Evolutionary conservation across 2,888 invertebrate species (phyloP).

Genomic region (Epirrita christyi): DNA sequence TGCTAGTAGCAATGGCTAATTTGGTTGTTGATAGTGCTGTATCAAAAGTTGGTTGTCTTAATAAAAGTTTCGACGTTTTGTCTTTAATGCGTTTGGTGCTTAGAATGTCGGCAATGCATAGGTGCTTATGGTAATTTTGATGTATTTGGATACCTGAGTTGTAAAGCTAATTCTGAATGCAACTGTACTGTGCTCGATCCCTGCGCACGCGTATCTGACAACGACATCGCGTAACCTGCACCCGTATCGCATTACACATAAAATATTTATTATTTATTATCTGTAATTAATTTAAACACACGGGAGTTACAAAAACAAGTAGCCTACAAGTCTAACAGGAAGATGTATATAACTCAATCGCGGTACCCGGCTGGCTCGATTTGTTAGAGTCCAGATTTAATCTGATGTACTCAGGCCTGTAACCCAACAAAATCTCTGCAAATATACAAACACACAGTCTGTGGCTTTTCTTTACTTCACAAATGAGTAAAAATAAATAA

Average conservation of each 20-base stretch:
- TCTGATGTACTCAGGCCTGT: constrained; percentile 48
- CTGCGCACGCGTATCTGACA: constrained; percentile 63
- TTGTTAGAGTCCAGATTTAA: constrained; percentile 82
- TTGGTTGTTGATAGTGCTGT: no score
- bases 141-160: not conserved
- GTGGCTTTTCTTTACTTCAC: no score
- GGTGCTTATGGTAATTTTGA: no score
- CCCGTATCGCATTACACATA: constrained; percentile 80
- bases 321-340: constrained; percentile 71
- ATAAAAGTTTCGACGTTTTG: no score
- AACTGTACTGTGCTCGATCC: not conserved
- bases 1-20: no score
- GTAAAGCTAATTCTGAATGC: constrained; percentile 6
- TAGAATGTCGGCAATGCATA: not conserved
- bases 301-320: constrained; percentile 82
- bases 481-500: no score
- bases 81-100: not conserved
- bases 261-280: constrained; percentile 84
- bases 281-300: constrained; percentile 83
- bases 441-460: no score
- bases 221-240: constrained; percentile 70
- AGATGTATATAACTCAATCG: constrained; percentile 85
- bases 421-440: not conserved
- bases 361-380: constrained; percentile 72
- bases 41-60: no score